These are phyloP conservation scores for Pagetopsis macropterus DNA, from an alignment of 2,797 vertebrate genomes.

Conservation along the genomic window DNA sequence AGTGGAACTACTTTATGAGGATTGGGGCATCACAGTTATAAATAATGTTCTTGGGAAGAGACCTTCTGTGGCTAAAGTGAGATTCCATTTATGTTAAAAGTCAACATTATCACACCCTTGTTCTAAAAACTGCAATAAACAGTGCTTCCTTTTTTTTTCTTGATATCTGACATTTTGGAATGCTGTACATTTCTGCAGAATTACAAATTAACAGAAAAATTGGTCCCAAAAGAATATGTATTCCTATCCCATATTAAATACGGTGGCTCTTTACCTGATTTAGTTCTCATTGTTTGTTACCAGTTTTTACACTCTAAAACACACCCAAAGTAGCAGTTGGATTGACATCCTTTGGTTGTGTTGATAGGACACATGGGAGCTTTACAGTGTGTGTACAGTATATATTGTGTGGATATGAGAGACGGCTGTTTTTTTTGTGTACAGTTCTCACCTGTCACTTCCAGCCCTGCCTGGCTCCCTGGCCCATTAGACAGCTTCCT, in stretches of 20 bases:
- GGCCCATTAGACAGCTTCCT: not conserved
- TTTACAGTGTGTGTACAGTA: not conserved
- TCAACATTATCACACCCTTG: not conserved
- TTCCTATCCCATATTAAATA: not conserved
- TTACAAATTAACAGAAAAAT: not conserved
- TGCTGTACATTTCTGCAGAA: not conserved
- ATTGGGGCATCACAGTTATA: not conserved
- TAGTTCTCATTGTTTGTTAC: not conserved
- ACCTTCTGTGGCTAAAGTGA: not conserved
- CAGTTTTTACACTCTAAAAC: not conserved
- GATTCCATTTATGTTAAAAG: not conserved
- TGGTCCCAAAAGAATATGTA: not conserved
- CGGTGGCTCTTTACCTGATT: no score
- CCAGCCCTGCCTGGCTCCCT: not conserved
- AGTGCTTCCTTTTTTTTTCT: not conserved
- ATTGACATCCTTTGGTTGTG: not conserved
- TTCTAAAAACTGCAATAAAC: not conserved
- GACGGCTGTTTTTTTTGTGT: not conserved
- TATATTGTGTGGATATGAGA: not conserved
- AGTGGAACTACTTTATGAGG: conserved; percentile 4
- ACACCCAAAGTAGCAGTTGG: not conserved
- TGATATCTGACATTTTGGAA: not conserved
- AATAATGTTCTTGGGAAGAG: not conserved
- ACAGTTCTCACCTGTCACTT: conserved; percentile 8
- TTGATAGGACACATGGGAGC: not conserved